These are phyloP conservation scores for Brachystomella parvula DNA, from an alignment of 1,140 invertebrate genomes.

Conservation along the genomic window DNA sequence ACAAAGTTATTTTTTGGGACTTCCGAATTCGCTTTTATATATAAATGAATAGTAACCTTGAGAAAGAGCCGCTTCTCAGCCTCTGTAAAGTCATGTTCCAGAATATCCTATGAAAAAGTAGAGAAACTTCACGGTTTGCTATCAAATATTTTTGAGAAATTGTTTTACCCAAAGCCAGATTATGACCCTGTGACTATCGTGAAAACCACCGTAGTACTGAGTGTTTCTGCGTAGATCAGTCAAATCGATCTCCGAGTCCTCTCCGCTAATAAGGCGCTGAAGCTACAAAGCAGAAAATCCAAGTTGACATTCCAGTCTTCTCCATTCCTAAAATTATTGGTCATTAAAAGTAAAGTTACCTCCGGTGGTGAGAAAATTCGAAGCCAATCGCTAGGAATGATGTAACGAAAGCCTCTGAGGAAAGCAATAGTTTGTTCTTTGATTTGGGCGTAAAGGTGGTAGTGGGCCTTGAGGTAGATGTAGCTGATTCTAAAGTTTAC, in stretches of 20 bases:
- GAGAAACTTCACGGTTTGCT: too few relatives aligned
- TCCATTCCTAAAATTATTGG: not conserved
- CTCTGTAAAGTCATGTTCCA: conserved; percentile 89
- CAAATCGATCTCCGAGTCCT: conserved; percentile 82
- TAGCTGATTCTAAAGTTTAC: conserved; percentile 73
- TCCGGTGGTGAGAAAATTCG: conserved; percentile 93
- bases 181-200: conserved; percentile 94
- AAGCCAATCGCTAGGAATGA: conserved; percentile 93
- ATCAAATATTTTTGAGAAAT: too few relatives aligned
- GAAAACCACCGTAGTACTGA: conserved; percentile 98
- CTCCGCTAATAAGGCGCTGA: conserved; percentile 81
- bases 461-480: conserved; percentile 97
- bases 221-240: conserved; percentile 84
- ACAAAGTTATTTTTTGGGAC: conserved; percentile 16
- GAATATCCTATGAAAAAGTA: too few relatives aligned
- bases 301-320: not conserved
- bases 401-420: conserved; percentile 88
- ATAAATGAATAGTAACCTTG: conserved; percentile 53
- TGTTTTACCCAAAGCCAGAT: conserved; percentile 99
- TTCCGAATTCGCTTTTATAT: not conserved
- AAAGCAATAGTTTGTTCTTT: conserved; percentile 93
- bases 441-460: conserved; percentile 94
- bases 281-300: conserved; percentile 47
- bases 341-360: conserved; percentile 51
- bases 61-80: conserved; percentile 88